Conservation (phyloP, 2,888 invertebrate genomes). For the Pogonocherus hispidulus region DNA sequence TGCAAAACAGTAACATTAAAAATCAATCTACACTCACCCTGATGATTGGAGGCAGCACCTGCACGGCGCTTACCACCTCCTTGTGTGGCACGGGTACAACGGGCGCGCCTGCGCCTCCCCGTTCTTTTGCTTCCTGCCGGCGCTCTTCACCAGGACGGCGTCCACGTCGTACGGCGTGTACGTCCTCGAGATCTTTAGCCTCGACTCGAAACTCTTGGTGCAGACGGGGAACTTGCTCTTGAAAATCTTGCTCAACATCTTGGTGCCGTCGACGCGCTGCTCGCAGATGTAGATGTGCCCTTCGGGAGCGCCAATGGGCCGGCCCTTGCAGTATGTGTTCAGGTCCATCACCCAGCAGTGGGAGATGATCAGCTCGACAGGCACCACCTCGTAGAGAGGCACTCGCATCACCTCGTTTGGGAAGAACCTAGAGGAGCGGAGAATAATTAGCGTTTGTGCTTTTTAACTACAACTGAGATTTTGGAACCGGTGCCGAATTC, state of each 20-base stretch:
- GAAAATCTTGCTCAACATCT: conserved; percentile 90
- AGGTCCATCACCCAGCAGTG: conserved; percentile 97
- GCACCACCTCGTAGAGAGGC: conserved; percentile 95
- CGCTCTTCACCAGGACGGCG: conserved; percentile 59
- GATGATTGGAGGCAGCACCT: conserved; percentile 63
- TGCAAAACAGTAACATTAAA: too few relatives aligned
- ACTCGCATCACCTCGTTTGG: conserved; percentile 95
- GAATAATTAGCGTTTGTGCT: conserved; percentile 1
- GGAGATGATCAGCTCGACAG: conserved; percentile 94
- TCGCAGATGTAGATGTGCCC: conserved; percentile 97
- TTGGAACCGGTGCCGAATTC: too few relatives aligned
- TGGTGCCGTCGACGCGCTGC: conserved; percentile 92
- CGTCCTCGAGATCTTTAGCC: conserved; percentile 87
- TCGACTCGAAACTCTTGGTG: conserved; percentile 88
- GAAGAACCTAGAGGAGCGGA: conserved; percentile 76
- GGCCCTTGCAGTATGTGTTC: conserved; percentile 91
- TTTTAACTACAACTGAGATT: too few relatives aligned
- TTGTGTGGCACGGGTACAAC: conserved; percentile 5
- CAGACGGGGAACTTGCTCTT: conserved; percentile 88
- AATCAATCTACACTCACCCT: conserved; percentile 72
- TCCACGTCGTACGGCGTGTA: conserved; percentile 77
- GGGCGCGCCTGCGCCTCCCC: conserved; percentile 32
- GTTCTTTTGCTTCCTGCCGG: conserved; percentile 62
- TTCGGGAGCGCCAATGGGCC: conserved; percentile 85
- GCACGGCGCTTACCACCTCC: conserved; percentile 52